Evolutionary conservation across 2,797 vertebrate genomes (phyloP).

Genomic region (Labeo calbasu): DNA sequence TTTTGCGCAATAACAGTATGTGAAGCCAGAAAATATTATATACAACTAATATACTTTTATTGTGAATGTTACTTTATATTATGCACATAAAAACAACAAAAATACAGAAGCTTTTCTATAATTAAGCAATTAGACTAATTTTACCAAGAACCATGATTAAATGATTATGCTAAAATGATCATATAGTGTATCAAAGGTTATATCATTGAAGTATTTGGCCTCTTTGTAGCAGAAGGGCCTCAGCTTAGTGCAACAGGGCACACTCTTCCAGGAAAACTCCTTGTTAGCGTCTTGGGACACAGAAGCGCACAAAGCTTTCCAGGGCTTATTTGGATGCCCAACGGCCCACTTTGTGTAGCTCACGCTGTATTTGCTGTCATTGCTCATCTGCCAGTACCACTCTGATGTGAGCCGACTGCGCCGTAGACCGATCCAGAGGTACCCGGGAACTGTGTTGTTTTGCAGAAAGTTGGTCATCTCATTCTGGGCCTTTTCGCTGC

Average conservation of each 20-base stretch:
- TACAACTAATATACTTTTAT: not conserved
- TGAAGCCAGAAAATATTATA: not conserved
- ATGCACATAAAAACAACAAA: not conserved
- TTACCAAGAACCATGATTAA: not conserved
- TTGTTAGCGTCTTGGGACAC: slow-evolving; percentile 36
- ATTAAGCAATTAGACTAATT: not conserved
- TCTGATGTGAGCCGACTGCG: slow-evolving; percentile 61
- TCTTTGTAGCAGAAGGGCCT: slow-evolving; percentile 66
- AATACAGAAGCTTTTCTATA: not conserved
- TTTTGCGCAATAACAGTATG: not conserved
- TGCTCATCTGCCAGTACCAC: slow-evolving; percentile 74
- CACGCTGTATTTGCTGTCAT: not conserved
- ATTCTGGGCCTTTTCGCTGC: not conserved
- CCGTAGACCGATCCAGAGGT: slow-evolving; percentile 75
- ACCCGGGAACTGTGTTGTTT: accelerated
- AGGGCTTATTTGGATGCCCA: slow-evolving; percentile 48
- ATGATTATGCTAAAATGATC: not conserved
- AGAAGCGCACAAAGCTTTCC: slow-evolving; percentile 63
- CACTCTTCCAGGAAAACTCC: slow-evolving; percentile 63
- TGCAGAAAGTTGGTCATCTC: slow-evolving; percentile 21
- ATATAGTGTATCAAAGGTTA: not conserved
- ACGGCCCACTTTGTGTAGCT: slow-evolving; percentile 60
- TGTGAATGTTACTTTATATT: not conserved
- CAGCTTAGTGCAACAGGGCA: slow-evolving; percentile 65
- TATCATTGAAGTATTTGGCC: not conserved